Conservation (phyloP, 1,140 invertebrate genomes). For the Cyclargus thomasi region DNA sequence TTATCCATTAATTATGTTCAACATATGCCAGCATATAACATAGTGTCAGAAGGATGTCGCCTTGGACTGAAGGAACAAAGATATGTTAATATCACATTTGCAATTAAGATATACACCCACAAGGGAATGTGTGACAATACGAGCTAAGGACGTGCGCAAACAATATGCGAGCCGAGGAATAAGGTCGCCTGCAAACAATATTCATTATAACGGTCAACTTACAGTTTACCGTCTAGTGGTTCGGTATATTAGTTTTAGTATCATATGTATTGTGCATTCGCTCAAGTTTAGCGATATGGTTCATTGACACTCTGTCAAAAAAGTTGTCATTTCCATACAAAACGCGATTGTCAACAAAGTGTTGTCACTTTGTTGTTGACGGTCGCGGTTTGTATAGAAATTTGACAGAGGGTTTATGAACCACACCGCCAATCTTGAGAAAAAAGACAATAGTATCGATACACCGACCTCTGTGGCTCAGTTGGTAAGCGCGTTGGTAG, state of each 20-base stretch:
- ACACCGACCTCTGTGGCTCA: too few species aligned
- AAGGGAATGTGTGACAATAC: constrained; percentile 51
- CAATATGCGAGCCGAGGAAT: neutral
- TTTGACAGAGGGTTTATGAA: too few species aligned
- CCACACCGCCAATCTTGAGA: too few species aligned
- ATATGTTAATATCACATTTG: constrained; percentile 67
- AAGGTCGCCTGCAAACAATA: neutral
- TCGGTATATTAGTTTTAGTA: neutral
- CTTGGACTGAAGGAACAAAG: constrained; percentile 53
- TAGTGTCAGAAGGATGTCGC: constrained; percentile 28
- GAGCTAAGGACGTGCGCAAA: constrained; percentile 15
- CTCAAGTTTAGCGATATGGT: too few species aligned
- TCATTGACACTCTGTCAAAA: too few species aligned
- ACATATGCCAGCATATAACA: neutral
- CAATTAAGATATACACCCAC: constrained; percentile 68
- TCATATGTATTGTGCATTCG: too few species aligned
- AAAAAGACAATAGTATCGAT: too few species aligned
- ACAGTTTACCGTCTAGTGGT: neutral
- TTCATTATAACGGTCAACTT: neutral
- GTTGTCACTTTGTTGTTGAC: too few species aligned
- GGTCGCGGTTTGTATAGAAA: too few species aligned
- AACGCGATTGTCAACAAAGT: too few species aligned
- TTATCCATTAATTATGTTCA: neutral
- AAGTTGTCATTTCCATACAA: too few species aligned
- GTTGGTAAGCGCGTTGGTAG: too few species aligned